Percentiles rank a stretch among this genome's conserved stretches.
Conservation (phyloP, 2,888 invertebrate genomes). For the Dichetophora obliterata region DNA sequence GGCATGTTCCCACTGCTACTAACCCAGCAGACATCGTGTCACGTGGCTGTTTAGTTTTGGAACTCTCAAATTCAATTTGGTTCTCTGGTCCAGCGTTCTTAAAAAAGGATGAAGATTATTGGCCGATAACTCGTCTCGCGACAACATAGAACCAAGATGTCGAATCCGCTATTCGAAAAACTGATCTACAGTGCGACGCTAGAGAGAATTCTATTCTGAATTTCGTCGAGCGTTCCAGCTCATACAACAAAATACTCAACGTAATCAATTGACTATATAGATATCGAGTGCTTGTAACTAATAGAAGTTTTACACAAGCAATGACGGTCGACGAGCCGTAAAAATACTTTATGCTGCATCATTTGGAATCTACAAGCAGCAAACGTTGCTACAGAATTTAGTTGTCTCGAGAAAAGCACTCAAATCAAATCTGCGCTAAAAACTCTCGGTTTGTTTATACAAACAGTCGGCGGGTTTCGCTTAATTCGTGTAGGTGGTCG, state of each 20-base stretch:
- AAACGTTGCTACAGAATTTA: slow-evolving; percentile 15
- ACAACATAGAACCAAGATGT: neutral
- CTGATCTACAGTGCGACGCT: neutral
- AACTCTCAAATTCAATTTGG: slow-evolving; percentile 37
- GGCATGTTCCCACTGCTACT: slow-evolving; percentile 32
- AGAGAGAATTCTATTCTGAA: slow-evolving; percentile 2
- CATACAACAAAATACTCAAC: neutral
- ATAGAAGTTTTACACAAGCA: neutral
- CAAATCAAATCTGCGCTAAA: neutral
- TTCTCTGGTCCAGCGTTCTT: slow-evolving; percentile 37
- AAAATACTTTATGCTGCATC: neutral
- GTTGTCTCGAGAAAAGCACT: neutral
- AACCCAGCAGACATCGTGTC: slow-evolving; percentile 45
- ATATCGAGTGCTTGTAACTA: neutral
- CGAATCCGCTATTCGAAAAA: neutral
- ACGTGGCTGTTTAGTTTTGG: slow-evolving; percentile 35
- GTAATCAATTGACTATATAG: slow-evolving; percentile 9
- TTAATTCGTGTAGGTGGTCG: neutral
- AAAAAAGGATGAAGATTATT: slow-evolving; percentile 21
- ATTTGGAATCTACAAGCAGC: slow-evolving; percentile 25
- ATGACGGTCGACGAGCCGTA: slow-evolving; percentile 11
- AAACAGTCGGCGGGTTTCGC: neutral
- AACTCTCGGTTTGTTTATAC: slow-evolving; percentile 12
- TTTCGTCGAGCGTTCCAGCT: neutral
- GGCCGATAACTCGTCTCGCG: neutral